Percentiles rank a stretch among this genome's conserved stretches.
phyloP scores from a whole-genome alignment of 2,797 vertebrate species.

The Notamacropus eugenii region DNA sequence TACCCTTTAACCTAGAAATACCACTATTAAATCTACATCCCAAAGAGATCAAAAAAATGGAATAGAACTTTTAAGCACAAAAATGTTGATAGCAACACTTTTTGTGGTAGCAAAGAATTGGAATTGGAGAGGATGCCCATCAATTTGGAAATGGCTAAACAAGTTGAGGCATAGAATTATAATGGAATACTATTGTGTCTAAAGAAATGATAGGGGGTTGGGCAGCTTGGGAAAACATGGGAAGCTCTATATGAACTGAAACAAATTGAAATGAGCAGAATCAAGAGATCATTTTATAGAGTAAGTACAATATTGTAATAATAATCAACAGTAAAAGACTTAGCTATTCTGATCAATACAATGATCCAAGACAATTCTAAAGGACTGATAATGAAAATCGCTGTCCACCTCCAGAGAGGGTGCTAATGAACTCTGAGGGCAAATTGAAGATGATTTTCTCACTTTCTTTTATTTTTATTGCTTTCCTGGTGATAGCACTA shows the following conservation, averaged over 20 bases:
- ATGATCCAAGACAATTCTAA: background rate
- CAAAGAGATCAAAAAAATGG: background rate
- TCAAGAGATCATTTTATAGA: background rate
- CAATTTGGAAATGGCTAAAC: background rate
- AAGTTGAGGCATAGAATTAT: background rate
- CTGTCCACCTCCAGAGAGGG: background rate
- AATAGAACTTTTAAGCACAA: background rate
- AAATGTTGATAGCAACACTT: background rate
- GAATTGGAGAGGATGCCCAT: too few relatives aligned
- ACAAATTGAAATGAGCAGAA: background rate
- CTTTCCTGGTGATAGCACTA: background rate
- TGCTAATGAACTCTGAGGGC: background rate
- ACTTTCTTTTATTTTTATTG: too few relatives aligned
- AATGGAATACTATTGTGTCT: background rate
- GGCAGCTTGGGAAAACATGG: background rate
- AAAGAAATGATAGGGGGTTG: background rate
- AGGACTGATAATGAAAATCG: background rate
- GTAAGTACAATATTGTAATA: background rate
- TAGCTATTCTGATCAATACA: background rate
- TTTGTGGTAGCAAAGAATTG: too few relatives aligned
- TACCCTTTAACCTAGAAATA: background rate
- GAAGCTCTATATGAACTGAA: background rate
- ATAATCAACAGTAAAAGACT: background rate
- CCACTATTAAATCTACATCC: background rate
- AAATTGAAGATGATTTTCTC: background rate